phyloP scores from a whole-genome alignment of 2,888 invertebrate genomes.

The Magallana nippona region DNA sequence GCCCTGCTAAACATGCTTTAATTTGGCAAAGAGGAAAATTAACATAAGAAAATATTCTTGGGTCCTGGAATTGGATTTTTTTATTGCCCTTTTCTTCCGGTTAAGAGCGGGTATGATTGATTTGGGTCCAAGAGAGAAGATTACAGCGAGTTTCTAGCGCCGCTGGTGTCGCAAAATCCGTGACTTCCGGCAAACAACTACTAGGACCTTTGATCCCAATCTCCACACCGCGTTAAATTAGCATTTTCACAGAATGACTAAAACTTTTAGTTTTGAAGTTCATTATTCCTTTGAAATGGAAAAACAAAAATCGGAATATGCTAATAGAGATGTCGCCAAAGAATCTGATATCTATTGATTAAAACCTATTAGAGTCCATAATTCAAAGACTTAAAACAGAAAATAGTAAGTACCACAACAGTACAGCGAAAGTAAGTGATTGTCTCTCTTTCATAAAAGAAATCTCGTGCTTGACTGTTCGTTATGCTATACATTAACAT shows the following conservation, averaged over 20 bases:
- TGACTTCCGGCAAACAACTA: conserved; percentile 22
- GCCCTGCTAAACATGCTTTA: conserved; percentile 24
- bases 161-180: conserved; percentile 25
- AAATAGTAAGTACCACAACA: not conserved
- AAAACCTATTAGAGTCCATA: not conserved
- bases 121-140: conserved; percentile 9
- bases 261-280: conserved; percentile 23
- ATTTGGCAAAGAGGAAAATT: conserved; percentile 28
- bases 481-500: too few species aligned
- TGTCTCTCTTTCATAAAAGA: too few species aligned
- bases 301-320: conserved; percentile 13
- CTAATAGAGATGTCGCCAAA: conserved; percentile 26
- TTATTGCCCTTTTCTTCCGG: conserved; percentile 12
- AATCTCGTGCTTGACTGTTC: too few species aligned
- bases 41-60: conserved; percentile 26
- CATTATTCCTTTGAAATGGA: conserved; percentile 16
- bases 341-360: conserved; percentile 20
- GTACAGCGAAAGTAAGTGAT: not conserved
- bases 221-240: conserved; percentile 19
- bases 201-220: conserved; percentile 24
- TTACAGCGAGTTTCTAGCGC: conserved; percentile 3
- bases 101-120: not conserved
- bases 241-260: conserved; percentile 24
- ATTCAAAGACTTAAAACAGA: conserved; percentile 1
- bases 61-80: conserved; percentile 28